A percentile compares a stretch with the other conserved stretches of the same genome.
phyloP scores from a whole-genome alignment of 1,140 invertebrate genomes.

The Neotoxoptera formosana region DNA sequence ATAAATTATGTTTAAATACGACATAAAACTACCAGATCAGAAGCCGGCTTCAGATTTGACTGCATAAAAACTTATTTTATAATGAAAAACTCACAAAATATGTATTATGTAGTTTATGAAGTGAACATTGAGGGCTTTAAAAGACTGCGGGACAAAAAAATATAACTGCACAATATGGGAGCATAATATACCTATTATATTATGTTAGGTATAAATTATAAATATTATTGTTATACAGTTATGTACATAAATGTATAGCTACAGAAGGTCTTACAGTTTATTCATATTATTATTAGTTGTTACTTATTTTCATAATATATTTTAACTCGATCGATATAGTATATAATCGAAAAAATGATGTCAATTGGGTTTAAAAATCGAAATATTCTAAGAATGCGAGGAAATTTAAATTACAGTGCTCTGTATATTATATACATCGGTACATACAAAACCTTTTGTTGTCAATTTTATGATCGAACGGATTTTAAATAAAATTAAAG shows the following conservation, averaged over 20 bases:
- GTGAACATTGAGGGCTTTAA: not conserved
- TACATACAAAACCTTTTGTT: not conserved
- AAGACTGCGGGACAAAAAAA: not conserved
- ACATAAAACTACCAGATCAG: not conserved
- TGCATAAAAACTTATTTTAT: not conserved
- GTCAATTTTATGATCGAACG: constrained; percentile 36
- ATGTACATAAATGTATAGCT: not conserved
- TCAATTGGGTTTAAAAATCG: not conserved
- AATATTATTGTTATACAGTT: not conserved
- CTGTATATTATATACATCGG: not conserved
- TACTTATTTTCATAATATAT: not conserved
- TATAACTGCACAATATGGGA: not conserved
- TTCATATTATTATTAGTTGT: not conserved
- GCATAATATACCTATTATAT: not conserved
- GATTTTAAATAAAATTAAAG: constrained; percentile 29
- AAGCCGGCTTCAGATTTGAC: not conserved
- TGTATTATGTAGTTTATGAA: not conserved
- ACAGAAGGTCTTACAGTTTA: not conserved
- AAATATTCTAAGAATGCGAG: not conserved
- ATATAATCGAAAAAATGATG: constrained; percentile 3
- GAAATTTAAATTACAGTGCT: constrained; percentile 1
- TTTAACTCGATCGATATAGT: not conserved
- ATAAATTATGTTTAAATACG: constrained; percentile 6
- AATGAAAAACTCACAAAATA: not conserved
- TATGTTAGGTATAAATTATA: not conserved